A percentile compares a stretch with the other conserved stretches of the same genome.
Conservation (phyloP, 2,113 vertebrate genomes). For the Anseranas semipalmata region DNA sequence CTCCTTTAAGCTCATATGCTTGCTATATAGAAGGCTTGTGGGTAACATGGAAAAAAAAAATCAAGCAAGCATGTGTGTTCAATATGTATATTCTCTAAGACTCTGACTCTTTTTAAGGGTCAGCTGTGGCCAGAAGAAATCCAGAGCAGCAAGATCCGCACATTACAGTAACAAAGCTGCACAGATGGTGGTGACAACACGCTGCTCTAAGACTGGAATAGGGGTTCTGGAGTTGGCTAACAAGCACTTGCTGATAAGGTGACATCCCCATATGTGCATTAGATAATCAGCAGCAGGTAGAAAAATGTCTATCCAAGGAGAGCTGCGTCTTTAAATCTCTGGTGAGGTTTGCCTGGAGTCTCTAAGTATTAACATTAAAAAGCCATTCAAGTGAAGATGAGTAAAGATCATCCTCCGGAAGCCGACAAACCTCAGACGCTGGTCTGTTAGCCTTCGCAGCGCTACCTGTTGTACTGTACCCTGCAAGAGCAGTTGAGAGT, state of each 20-base stretch:
- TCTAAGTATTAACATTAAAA: background rate
- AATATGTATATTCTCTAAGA: background rate
- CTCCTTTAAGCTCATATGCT: background rate
- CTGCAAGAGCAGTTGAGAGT: background rate
- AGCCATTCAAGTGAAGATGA: background rate
- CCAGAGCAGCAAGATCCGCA: background rate
- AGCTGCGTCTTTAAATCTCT: background rate
- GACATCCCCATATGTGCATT: background rate
- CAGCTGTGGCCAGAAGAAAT: background rate
- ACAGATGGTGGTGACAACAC: accelerated
- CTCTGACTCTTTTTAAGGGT: background rate
- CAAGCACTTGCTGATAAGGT: background rate
- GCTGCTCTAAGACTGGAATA: background rate
- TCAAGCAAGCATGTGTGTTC: background rate
- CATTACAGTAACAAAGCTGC: background rate
- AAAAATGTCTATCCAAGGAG: background rate
- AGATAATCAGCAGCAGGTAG: background rate
- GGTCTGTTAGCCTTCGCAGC: background rate
- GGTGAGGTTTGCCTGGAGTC: background rate
- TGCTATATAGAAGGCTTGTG: no score
- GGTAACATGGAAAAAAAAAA: background rate
- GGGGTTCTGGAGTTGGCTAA: background rate
- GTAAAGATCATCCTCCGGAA: background rate
- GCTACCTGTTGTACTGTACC: background rate
- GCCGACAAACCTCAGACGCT: background rate